These are phyloP conservation scores for Hedychridium roseum DNA, from an alignment of 2,888 invertebrate species.

Conservation along the genomic window DNA sequence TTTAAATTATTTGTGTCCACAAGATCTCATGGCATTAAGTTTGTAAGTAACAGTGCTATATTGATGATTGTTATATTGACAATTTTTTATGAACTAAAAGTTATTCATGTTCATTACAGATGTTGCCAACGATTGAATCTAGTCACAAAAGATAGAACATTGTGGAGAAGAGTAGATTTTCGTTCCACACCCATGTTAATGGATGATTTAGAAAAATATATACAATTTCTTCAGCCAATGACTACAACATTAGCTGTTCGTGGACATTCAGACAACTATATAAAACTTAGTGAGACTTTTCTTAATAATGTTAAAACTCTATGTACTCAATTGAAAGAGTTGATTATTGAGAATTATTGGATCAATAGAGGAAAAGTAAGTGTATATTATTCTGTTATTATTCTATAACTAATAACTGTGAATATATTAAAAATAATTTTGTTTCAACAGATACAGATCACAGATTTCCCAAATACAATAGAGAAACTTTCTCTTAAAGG, in stretches of 20 bases:
- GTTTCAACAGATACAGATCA: conserved; percentile 68
- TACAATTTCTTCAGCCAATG: conserved; percentile 62
- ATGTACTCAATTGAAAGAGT: conserved; percentile 63
- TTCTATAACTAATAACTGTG: conserved; percentile 1
- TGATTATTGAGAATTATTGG: conserved; percentile 66
- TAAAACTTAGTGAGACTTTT: conserved; percentile 56
- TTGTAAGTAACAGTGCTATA: conserved; percentile 60
- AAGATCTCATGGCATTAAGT: conserved; percentile 66
- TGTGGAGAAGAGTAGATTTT: conserved; percentile 67
- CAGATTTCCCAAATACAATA: conserved; percentile 72
- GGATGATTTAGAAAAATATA: conserved; percentile 60
- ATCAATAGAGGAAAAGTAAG: conserved; percentile 66
- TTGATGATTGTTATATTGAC: neutral
- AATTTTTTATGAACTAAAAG: too few relatives aligned
- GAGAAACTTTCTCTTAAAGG: conserved; percentile 70
- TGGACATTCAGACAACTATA: conserved; percentile 54
- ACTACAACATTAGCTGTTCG: conserved; percentile 60
- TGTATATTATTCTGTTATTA: conserved; percentile 15
- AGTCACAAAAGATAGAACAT: conserved; percentile 66
- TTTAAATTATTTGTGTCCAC: conserved; percentile 60
- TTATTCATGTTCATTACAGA: conserved; percentile 48
- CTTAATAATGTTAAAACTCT: conserved; percentile 53
- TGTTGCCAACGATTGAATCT: conserved; percentile 65
- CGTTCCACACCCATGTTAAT: conserved; percentile 52
- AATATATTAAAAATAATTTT: conserved; percentile 4